These are phyloP conservation scores for Diplogasteroides magnus DNA, from an alignment of 1,140 invertebrate genomes.

Conservation along the genomic window DNA sequence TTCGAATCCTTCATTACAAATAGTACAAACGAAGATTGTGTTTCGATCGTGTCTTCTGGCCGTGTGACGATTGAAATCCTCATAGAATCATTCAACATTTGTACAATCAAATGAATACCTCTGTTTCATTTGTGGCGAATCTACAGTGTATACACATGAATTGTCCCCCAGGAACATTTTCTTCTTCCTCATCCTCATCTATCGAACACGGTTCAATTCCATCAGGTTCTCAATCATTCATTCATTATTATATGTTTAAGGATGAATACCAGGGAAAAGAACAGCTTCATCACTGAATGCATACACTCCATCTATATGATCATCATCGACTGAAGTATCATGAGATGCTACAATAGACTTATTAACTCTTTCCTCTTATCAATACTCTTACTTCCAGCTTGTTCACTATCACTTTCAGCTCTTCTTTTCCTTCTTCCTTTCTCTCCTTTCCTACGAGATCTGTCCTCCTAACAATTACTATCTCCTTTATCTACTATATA, in stretches of 20 bases:
- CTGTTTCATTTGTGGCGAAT: conserved; percentile 13
- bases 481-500: neutral
- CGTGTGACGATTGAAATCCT: conserved; percentile 22
- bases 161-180: conserved; percentile 7
- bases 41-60: conserved; percentile 52
- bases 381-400: conserved; percentile 11
- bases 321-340: neutral
- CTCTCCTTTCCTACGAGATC: conserved; percentile 4
- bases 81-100: no score
- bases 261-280: neutral
- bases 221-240: neutral
- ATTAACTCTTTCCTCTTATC: conserved; percentile 5
- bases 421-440: neutral
- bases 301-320: neutral
- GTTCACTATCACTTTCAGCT: neutral
- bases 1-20: conserved; percentile 63
- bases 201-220: neutral
- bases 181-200: conserved; percentile 1
- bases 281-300: neutral
- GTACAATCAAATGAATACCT: no score
- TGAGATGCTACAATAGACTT: neutral
- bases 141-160: conserved; percentile 9
- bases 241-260: neutral
- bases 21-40: conserved; percentile 64
- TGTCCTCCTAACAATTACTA: conserved; percentile 1